These are phyloP conservation scores for Todus mexicanus DNA, from an alignment of 2,797 vertebrate genomes.

Conservation along the genomic window DNA sequence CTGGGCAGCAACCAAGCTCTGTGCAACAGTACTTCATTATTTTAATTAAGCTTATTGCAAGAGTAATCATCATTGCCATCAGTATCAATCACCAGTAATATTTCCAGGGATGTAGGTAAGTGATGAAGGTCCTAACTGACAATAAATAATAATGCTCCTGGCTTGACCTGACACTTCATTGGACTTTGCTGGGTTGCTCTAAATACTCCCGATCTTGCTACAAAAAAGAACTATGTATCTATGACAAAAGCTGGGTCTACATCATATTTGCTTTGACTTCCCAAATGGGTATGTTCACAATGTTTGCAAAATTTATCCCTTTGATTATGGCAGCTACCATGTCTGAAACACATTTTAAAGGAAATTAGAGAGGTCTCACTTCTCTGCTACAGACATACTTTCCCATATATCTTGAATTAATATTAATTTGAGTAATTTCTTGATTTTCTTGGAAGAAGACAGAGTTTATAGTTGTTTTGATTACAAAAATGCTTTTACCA, in stretches of 20 bases:
- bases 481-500: conserved; percentile 24
- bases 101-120: conserved; percentile 78
- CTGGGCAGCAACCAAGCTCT: conserved; percentile 62
- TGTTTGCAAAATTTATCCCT: conserved; percentile 68
- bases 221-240: conserved; percentile 82
- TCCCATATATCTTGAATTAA: background rate
- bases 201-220: conserved; percentile 76
- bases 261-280: conserved; percentile 73
- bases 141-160: conserved; percentile 74
- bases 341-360: conserved; percentile 50
- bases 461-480: conserved; percentile 31
- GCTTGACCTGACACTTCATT: conserved; percentile 74
- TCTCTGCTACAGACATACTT: background rate
- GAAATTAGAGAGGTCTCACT: conserved; percentile 42
- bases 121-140: conserved; percentile 72
- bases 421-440: conserved; percentile 16
- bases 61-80: conserved; percentile 87
- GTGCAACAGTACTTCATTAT: conserved; percentile 85
- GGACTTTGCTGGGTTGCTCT: conserved; percentile 71
- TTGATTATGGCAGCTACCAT: conserved; percentile 47
- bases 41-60: conserved; percentile 96
- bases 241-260: conserved; percentile 73
- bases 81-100: conserved; percentile 84
- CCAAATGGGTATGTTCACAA: conserved; percentile 67
- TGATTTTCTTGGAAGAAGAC: conserved; percentile 10